Percentiles rank a stretch among this genome's conserved stretches.
These are phyloP conservation scores for Periphyllus acericola DNA, from an alignment of 2,888 invertebrate species.

Conservation along the genomic window DNA sequence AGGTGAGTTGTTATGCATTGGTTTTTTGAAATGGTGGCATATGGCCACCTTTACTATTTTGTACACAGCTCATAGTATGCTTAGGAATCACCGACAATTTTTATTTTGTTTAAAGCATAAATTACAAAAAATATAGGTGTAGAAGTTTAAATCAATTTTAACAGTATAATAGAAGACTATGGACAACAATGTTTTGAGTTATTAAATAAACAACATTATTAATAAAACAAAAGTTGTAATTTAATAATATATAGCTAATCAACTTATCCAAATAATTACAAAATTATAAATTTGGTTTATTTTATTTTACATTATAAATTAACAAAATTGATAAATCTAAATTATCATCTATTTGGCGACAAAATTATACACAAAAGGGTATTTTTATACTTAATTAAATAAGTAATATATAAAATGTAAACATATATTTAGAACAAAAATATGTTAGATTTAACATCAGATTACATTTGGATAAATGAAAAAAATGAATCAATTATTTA, in stretches of 20 bases:
- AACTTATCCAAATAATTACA: neutral
- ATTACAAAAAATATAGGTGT: too few species aligned
- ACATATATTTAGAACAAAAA: neutral
- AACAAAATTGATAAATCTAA: neutral
- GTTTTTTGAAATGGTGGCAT: too few species aligned
- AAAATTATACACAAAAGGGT: slow-evolving; percentile 5
- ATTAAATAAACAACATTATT: neutral
- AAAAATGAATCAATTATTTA: slow-evolving; percentile 6
- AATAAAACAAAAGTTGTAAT: slow-evolving; percentile 31
- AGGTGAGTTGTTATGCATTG: too few species aligned
- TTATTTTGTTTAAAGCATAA: too few species aligned
- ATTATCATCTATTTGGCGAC: neutral
- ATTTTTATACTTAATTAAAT: neutral
- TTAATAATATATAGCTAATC: neutral
- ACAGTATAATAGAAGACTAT: neutral
- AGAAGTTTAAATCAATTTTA: too few species aligned
- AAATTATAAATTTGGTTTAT: neutral
- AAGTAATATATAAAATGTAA: neutral
- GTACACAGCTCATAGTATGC: too few species aligned
- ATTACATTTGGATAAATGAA: neutral
- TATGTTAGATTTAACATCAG: neutral
- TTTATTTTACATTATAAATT: neutral
- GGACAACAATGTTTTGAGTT: neutral
- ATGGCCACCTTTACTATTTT: too few species aligned
- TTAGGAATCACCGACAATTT: too few species aligned